These are phyloP conservation scores for Linnaemya tessellans DNA, from an alignment of 2,888 invertebrate genomes.

Conservation along the genomic window DNA sequence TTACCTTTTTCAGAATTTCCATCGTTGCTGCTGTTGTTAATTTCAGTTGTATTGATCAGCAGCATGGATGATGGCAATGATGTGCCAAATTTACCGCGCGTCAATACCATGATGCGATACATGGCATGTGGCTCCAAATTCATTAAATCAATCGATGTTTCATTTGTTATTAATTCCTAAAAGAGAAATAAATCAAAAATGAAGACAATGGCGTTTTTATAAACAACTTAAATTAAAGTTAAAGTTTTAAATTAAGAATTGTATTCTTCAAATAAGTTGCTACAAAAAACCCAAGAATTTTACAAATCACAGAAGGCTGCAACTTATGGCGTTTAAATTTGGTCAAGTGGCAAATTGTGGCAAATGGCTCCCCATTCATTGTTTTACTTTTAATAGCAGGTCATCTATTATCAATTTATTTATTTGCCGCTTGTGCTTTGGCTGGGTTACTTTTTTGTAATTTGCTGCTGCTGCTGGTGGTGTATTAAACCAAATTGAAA, in stretches of 20 bases:
- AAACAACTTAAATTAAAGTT: background rate
- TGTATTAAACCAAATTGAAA: slow-evolving; percentile 63
- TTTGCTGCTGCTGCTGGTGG: slow-evolving; percentile 65
- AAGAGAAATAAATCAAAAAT: slow-evolving; percentile 44
- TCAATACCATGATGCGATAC: slow-evolving; percentile 92
- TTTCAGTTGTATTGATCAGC: slow-evolving; percentile 87
- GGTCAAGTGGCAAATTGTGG: background rate
- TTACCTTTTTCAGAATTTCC: slow-evolving; percentile 76
- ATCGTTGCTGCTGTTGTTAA: slow-evolving; percentile 45
- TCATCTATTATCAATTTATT: slow-evolving; percentile 34
- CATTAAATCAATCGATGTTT: slow-evolving; percentile 86
- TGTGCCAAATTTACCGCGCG: slow-evolving; percentile 90
- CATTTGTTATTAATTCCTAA: slow-evolving; percentile 89
- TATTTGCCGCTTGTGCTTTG: background rate
- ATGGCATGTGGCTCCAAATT: slow-evolving; percentile 87
- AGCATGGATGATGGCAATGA: slow-evolving; percentile 92
- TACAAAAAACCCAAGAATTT: too few species aligned
- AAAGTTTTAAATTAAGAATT: background rate
- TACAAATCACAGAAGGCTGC: background rate
- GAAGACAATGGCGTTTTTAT: background rate
- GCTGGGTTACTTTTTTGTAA: slow-evolving; percentile 19
- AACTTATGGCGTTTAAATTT: background rate
- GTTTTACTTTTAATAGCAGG: slow-evolving; percentile 7
- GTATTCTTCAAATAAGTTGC: too few species aligned
- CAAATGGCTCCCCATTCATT: slow-evolving; percentile 24